A percentile compares a stretch with the other conserved stretches of the same genome.
Conservation (phyloP, 37 sponge, comb jelly and placozoan genomes). For the Spongilla lacustris region DNA sequence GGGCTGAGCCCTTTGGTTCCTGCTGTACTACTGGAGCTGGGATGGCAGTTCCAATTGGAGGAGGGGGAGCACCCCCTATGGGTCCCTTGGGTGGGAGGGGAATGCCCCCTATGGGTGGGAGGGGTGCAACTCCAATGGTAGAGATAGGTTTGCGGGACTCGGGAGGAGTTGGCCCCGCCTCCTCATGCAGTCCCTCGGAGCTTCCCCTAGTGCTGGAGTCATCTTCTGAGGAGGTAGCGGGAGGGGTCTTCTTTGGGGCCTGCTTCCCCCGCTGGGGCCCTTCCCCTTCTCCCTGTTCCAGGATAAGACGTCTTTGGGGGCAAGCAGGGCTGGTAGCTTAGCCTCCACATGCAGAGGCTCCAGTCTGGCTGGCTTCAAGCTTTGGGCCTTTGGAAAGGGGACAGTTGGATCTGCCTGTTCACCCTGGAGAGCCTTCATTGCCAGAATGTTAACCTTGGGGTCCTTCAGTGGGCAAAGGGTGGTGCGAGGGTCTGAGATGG, state of each 20-base stretch:
- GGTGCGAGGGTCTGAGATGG: neutral
- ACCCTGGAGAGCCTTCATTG: slow-evolving; percentile 27
- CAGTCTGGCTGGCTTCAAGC: slow-evolving; percentile 3
- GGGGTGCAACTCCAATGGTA: neutral
- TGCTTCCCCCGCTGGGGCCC: slow-evolving; percentile 45
- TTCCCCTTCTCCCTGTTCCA: slow-evolving; percentile 36
- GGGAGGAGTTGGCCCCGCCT: neutral
- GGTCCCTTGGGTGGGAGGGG: slow-evolving; percentile 45
- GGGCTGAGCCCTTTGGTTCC: neutral
- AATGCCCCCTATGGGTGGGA: slow-evolving; percentile 17
- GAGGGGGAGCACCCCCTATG: too few relatives aligned
- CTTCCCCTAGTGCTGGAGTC: slow-evolving; percentile 14
- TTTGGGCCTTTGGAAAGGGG: slow-evolving; percentile 49
- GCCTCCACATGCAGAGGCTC: neutral
- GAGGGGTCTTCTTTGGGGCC: slow-evolving; percentile 37
- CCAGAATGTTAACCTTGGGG: slow-evolving; percentile 26
- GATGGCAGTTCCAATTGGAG: neutral
- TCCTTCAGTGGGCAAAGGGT: slow-evolving; percentile 54
- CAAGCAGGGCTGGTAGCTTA: neutral
- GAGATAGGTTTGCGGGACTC: neutral
- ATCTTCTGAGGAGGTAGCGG: slow-evolving; percentile 51
- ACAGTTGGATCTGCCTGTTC: neutral
- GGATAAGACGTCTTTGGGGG: neutral
- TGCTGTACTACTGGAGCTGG: neutral
- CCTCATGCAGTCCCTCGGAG: neutral